phyloP scores from a whole-genome alignment of 2,888 invertebrate genomes.

The Cyaniris semiargus region DNA sequence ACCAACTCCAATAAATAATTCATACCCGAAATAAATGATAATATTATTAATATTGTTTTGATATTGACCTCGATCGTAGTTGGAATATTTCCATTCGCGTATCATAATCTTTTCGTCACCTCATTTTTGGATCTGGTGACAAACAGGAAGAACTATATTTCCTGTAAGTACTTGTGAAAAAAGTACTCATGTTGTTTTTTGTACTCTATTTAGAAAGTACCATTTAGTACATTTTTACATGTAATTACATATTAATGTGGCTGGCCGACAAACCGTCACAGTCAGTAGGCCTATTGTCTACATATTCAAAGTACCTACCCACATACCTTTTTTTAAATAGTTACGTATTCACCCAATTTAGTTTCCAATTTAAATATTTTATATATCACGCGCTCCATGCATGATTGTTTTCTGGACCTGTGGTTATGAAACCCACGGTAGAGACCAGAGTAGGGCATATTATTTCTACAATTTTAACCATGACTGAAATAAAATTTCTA shows the following conservation, averaged over 20 bases:
- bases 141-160: not conserved
- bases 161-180: not conserved
- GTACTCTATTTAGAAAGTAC: not conserved
- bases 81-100: slow-evolving; percentile 27
- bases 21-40: slow-evolving; percentile 62
- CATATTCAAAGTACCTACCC: slow-evolving; percentile 8
- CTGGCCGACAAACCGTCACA: slow-evolving; percentile 12
- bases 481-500: too few species aligned
- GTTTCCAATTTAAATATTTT: slow-evolving; percentile 10
- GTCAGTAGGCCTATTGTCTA: not conserved
- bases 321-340: not conserved
- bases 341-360: slow-evolving; percentile 16
- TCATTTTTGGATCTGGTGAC: not conserved
- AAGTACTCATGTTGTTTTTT: too few species aligned
- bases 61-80: slow-evolving; percentile 62
- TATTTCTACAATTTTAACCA: too few species aligned
- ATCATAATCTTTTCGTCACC: slow-evolving; percentile 27
- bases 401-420: not conserved
- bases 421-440: not conserved
- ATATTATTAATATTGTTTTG: slow-evolving; percentile 68
- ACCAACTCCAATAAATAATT: slow-evolving; percentile 64
- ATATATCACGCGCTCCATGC: not conserved
- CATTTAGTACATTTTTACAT: not conserved
- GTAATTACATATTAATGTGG: slow-evolving; percentile 26
- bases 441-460: too few species aligned